Conservation (phyloP, 2,797 vertebrate species). For the Heteromormyrus szaboi region DNA sequence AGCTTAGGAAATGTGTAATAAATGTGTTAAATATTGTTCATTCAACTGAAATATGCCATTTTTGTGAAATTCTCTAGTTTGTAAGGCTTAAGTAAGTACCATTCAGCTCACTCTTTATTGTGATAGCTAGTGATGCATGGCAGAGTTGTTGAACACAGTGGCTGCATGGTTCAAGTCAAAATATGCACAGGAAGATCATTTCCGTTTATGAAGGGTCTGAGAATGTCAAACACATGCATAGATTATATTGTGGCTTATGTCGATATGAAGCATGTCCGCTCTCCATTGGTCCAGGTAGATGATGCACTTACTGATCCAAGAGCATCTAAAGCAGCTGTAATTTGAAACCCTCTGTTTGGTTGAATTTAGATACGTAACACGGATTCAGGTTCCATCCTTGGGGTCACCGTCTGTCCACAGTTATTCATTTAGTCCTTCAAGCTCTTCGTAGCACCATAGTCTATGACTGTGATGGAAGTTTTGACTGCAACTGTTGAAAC, state of each 20-base stretch:
- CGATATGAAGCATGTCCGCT: not conserved
- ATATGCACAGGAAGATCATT: slow-evolving; percentile 31
- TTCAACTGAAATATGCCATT: slow-evolving; percentile 19
- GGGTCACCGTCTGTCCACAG: not conserved
- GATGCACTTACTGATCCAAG: not conserved
- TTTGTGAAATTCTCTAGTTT: slow-evolving; percentile 24
- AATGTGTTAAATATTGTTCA: slow-evolving; percentile 15
- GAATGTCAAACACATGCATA: not conserved
- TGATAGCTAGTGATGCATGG: slow-evolving; percentile 36
- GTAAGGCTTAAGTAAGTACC: not conserved
- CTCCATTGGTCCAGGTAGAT: not conserved
- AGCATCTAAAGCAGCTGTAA: not conserved
- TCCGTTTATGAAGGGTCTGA: not conserved
- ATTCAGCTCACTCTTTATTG: slow-evolving; percentile 21
- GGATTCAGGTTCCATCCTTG: slow-evolving; percentile 4
- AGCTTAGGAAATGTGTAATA: not conserved
- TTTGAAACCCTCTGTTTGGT: not conserved
- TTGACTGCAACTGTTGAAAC: not conserved
- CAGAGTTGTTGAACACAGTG: slow-evolving; percentile 37
- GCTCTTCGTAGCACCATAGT: not conserved
- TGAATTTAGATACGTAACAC: not conserved
- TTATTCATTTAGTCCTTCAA: not conserved
- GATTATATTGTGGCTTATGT: slow-evolving; percentile 5
- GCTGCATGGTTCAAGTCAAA: slow-evolving; percentile 39
- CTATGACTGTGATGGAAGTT: not conserved